Percentiles rank a stretch among this genome's conserved stretches.
phyloP scores from a whole-genome alignment of 1,140 invertebrate species.

The Lordiphosa collinella region DNA sequence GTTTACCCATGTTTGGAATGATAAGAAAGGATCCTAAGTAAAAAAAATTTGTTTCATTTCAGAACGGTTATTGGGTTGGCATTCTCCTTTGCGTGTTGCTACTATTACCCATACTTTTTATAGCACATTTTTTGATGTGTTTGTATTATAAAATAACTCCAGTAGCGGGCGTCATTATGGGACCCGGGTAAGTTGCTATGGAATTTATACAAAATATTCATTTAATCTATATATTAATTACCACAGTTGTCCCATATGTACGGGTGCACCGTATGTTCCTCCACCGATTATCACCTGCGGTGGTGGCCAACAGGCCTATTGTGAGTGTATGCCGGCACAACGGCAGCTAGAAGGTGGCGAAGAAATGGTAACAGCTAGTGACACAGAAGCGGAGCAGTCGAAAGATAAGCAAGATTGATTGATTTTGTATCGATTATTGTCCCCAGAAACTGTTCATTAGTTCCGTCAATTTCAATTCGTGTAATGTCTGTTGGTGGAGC shows the following conservation, averaged over 20 bases:
- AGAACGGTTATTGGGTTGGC: conserved; percentile 95
- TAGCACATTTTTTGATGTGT: conserved; percentile 88
- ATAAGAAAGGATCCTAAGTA: too few relatives aligned
- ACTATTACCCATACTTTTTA: conserved; percentile 89
- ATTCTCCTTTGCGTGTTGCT: conserved; percentile 89
- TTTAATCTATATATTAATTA: background rate
- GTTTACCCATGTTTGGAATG: too few relatives aligned
- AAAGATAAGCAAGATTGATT: background rate
- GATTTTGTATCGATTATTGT: too few relatives aligned
- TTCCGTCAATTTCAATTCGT: too few relatives aligned
- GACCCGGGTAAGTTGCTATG: conserved; percentile 78
- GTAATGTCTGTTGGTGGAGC: too few relatives aligned
- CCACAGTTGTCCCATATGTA: conserved; percentile 25
- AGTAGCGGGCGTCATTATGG: conserved; percentile 86
- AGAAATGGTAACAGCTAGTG: background rate
- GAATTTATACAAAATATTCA: background rate
- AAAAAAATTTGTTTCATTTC: too few relatives aligned
- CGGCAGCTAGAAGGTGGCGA: background rate
- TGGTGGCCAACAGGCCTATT: conserved; percentile 21
- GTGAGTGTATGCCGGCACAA: conserved; percentile 8
- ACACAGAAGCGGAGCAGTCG: background rate
- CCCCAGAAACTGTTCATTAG: too few relatives aligned
- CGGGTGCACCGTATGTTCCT: conserved; percentile 14
- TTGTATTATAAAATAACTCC: conserved; percentile 92
- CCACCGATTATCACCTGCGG: background rate